Conservation (phyloP, 2,888 invertebrate genomes). For the Erebia epiphron region DNA sequence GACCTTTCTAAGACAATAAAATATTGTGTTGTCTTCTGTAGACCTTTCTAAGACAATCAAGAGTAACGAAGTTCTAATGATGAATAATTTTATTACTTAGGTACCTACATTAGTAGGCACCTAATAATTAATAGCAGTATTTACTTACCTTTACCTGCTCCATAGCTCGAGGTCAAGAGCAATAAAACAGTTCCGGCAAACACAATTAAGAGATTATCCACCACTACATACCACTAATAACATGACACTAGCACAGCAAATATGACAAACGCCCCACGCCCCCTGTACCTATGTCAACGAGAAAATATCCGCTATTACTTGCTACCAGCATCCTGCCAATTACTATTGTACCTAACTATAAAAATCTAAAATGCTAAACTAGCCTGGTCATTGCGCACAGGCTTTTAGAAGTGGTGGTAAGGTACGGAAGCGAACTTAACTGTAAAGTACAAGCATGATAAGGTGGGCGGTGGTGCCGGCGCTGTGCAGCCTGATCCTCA, state of each 20-base stretch:
- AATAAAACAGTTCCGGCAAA: neutral
- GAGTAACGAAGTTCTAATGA: too few species aligned
- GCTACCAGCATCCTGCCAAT: conserved; percentile 1
- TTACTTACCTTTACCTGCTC: neutral
- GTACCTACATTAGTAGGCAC: too few species aligned
- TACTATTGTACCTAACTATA: conserved; percentile 13
- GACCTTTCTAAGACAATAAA: too few species aligned
- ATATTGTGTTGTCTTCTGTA: too few species aligned
- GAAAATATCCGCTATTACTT: conserved; percentile 10
- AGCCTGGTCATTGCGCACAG: conserved; percentile 4
- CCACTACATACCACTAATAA: conserved; percentile 5
- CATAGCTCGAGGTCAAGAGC: neutral
- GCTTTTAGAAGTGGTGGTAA: neutral
- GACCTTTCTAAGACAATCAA: too few species aligned
- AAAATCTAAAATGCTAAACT: conserved; percentile 11
- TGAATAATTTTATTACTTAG: too few species aligned
- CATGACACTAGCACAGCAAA: neutral
- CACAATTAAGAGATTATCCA: conserved; percentile 4
- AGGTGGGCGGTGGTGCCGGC: conserved; percentile 36
- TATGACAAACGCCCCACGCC: conserved; percentile 18
- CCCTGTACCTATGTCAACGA: conserved; percentile 10
- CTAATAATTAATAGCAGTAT: neutral
- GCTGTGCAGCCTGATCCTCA: conserved; percentile 28
- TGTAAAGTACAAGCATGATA: conserved; percentile 24
- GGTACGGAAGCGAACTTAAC: too few species aligned